phyloP scores from a whole-genome alignment of 1,140 invertebrate species.

The Brachionus sp. region DNA sequence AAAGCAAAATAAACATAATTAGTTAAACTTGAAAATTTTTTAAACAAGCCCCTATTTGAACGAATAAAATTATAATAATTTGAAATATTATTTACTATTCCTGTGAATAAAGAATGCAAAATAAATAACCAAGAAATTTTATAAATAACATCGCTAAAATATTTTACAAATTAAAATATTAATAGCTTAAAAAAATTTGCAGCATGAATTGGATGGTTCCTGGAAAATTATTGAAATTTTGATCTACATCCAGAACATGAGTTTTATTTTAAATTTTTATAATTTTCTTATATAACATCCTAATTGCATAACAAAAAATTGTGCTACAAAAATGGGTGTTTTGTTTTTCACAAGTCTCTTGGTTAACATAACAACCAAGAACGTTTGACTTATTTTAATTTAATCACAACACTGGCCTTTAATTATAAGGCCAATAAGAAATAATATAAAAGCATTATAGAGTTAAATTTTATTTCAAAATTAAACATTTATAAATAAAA shows the following conservation, averaged over 20 bases:
- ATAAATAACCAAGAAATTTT: too few relatives aligned
- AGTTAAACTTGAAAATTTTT: not conserved
- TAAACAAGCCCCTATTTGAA: not conserved
- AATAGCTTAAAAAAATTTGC: too few relatives aligned
- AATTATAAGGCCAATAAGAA: not conserved
- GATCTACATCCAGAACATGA: too few relatives aligned
- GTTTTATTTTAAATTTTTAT: too few relatives aligned
- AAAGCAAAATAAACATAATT: not conserved
- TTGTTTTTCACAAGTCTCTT: not conserved
- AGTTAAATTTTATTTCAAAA: not conserved
- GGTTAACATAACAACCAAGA: not conserved
- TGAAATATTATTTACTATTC: not conserved
- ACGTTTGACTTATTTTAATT: not conserved
- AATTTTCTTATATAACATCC: not conserved
- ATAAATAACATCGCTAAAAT: too few relatives aligned
- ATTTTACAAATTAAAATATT: too few relatives aligned
- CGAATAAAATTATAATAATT: conserved; percentile 4
- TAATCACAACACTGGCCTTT: not conserved
- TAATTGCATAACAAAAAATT: not conserved
- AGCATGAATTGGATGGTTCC: too few relatives aligned
- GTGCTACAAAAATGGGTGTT: not conserved
- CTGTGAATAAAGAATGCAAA: too few relatives aligned
- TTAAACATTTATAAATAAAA: not conserved
- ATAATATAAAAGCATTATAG: not conserved
- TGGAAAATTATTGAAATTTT: too few relatives aligned